Base-by-base conservation (phyloP, 2,797 vertebrate species). In the Xyrichtys novacula region DNA sequence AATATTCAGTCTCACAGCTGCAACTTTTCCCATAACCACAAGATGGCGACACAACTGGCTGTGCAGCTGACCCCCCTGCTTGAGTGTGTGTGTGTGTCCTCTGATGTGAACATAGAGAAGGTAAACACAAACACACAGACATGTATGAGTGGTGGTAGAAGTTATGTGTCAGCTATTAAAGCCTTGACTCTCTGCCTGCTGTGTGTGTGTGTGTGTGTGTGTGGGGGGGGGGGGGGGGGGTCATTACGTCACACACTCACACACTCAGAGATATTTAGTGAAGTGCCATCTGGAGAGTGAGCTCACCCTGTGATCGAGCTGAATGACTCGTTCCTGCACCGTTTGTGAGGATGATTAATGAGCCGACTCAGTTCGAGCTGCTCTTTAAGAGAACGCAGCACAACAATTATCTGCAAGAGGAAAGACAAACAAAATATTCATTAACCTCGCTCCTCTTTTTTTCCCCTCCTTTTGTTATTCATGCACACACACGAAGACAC, bases 271-370 rank as follows among this genome's bases (percentile, higher is more conserved):
- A 54, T 34, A 31, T 46, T n/a, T 17, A 50, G 53, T 28, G 52
- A 49, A 36, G 26, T 65, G 67, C 74, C 71, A 78, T 70, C 71
- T 84, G 78, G 52, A 40, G 23, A 60, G 47, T 48, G 66, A 74
- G 55, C 56, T 74, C 55, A 57, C 16, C 39, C 42, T 55, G 49
- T 20, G 57, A 57, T 46, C n/a, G 29, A 29, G 61, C 62, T 68
- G 63, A 71, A 49, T 65, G 53, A 58, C 23, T 74, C 59, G 17
- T 52, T 64, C 42, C 74, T 54, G 28, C 52, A 47, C 36, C 64
- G 31, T 28, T 60, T 65, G 64, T 48, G 49, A 16, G 25, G 49
- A 66, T 81, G 72, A 79, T 65, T 76, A 76, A 76, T 76, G 40
- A 47, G 32, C 46, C 32, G 59, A 38, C 32, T 61, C 54, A 47